Percentiles rank a stretch among this genome's conserved stretches.
phyloP scores from a whole-genome alignment of 2,797 vertebrate genomes.

The Tympanoctomys barrerae region DNA sequence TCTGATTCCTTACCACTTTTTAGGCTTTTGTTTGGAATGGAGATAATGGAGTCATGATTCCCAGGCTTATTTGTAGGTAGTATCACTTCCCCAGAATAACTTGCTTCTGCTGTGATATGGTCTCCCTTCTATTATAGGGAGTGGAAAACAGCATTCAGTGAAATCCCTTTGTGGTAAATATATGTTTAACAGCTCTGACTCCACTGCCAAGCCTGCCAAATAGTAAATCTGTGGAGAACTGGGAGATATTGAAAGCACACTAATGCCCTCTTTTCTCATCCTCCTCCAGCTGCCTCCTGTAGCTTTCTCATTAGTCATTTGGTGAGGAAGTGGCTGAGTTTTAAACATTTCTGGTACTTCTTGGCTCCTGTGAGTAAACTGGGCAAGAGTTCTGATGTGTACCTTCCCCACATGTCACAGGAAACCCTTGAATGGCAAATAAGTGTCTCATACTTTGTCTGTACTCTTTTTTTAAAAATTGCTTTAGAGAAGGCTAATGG shows the following conservation, averaged over 20 bases:
- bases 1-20: constrained; percentile 16
- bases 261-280: constrained; percentile 19
- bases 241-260: not conserved
- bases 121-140: constrained; percentile 11
- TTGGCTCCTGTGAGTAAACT: constrained; percentile 28
- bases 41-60: constrained; percentile 32
- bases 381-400: constrained; percentile 16
- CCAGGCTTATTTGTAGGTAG: constrained; percentile 28
- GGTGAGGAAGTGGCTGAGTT: constrained; percentile 52
- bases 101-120: constrained; percentile 50
- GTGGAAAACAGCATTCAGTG: constrained; percentile 41
- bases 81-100: constrained; percentile 2
- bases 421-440: constrained; percentile 15
- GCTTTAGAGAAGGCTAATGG: constrained; percentile 51
- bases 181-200: constrained; percentile 29
- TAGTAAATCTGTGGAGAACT: constrained; percentile 28
- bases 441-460: constrained; percentile 51
- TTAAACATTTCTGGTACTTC: constrained; percentile 57
- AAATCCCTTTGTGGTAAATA: constrained; percentile 50
- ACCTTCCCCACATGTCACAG: not conserved
- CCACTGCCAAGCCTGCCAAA: constrained; percentile 31
- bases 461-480: constrained; percentile 30
- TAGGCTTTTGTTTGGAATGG: constrained; percentile 58
- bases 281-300: constrained; percentile 39
- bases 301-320: constrained; percentile 50